Percentiles rank a stretch among this genome's conserved stretches.
Conservation (phyloP, 1,140 invertebrate species). For the Meloidogyne floridensis region DNA sequence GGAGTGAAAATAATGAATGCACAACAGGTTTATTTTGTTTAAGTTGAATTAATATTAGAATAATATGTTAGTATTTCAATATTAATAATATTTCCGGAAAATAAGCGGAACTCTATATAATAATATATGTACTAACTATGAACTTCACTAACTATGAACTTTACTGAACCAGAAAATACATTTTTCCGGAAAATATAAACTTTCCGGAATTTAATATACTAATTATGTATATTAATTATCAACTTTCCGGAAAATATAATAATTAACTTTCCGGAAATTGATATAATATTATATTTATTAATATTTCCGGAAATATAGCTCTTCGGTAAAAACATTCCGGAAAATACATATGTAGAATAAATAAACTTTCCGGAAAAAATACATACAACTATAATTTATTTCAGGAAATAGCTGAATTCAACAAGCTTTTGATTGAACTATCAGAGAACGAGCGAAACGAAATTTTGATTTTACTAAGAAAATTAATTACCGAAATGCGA, state of each 20-base stretch:
- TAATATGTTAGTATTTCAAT: too few species aligned
- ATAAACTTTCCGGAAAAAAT: neutral
- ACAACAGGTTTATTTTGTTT: neutral
- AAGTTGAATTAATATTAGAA: too few species aligned
- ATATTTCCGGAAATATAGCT: too few species aligned
- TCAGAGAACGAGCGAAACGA: neutral
- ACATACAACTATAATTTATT: neutral
- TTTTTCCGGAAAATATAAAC: too few species aligned
- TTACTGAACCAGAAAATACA: too few species aligned
- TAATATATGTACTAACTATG: too few species aligned
- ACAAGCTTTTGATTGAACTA: neutral
- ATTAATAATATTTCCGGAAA: too few species aligned
- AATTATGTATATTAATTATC: too few species aligned
- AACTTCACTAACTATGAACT: too few species aligned
- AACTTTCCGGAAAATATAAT: neutral
- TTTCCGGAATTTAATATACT: too few species aligned
- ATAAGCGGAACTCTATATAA: too few species aligned
- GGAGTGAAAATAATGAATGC: neutral
- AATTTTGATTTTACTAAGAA: neutral
- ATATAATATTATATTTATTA: too few species aligned
- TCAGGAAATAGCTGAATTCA: neutral
- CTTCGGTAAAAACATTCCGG: neutral
- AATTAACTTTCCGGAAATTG: neutral
- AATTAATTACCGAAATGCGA: neutral
- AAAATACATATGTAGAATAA: neutral